Conservation (phyloP, 2,888 invertebrate genomes). For the Lepidocyrtoides sp. region DNA sequence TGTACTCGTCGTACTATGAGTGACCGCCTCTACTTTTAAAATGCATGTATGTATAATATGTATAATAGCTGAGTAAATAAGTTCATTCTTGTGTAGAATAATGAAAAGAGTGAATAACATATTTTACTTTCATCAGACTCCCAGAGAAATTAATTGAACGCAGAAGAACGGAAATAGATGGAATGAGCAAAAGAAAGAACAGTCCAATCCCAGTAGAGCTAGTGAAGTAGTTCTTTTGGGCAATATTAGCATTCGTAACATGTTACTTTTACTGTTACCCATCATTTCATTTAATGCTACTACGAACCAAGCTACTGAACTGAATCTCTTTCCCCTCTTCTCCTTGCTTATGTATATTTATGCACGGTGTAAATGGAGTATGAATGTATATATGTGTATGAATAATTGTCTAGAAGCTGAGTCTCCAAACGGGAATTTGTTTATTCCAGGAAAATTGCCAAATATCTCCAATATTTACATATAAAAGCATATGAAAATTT, state of each 20-base stretch:
- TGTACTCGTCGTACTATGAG: not conserved
- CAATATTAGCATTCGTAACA: slow-evolving; percentile 63
- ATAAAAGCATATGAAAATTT: slow-evolving; percentile 74
- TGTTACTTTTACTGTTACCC: slow-evolving; percentile 37
- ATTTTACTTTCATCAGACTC: slow-evolving; percentile 65
- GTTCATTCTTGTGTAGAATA: slow-evolving; percentile 37
- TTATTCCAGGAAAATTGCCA: slow-evolving; percentile 77
- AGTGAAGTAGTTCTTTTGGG: not conserved
- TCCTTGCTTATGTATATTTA: not conserved
- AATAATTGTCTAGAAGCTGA: slow-evolving; percentile 47
- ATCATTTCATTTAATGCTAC: slow-evolving; percentile 19
- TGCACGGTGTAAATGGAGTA: slow-evolving; percentile 48
- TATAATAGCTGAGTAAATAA: not conserved
- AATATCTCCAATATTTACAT: slow-evolving; percentile 75
- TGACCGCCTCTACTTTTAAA: too few species aligned
- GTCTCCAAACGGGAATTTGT: slow-evolving; percentile 71
- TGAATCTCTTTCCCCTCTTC: not conserved
- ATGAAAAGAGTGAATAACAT: slow-evolving; percentile 37
- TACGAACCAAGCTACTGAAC: not conserved
- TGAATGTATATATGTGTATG: slow-evolving; percentile 36
- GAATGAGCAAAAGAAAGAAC: not conserved
- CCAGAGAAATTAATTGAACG: slow-evolving; percentile 69
- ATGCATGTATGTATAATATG: too few species aligned
- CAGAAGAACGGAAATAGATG: slow-evolving; percentile 27
- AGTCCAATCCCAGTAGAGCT: not conserved